Evolutionary conservation across 1,140 invertebrate species (phyloP), one percentile per base, ranked within the genome.

Genomic region (Paraescarpia echinospica): DNA sequence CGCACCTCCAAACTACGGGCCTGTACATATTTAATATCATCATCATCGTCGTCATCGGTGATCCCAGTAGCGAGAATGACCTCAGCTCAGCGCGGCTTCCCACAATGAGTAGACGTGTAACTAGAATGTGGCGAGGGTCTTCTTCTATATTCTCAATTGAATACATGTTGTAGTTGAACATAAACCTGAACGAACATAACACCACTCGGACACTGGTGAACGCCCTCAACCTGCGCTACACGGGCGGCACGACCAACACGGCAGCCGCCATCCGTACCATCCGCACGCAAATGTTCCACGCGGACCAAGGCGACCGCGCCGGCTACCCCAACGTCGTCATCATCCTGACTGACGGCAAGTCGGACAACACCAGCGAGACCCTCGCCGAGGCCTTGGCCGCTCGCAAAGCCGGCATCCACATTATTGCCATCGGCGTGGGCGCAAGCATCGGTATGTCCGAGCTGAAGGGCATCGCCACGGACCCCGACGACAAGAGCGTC

Each of bases 371-470:
- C 14, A 93, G 92, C 88, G 91, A 89, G 18, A 95, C 95, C 0
- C 59, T 93, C 34, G 90, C 88, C 33, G 93, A 93, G 33, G 95
- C 95, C 1, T 89, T 91, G 34, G 91, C 90, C 2, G 93, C 94
- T 1, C 93, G 92, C 35, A 92, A 94, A 6, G 92, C 93, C 0
- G 95, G 95, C 8, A 94, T 95, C 88, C 92, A 94, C 14, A 93
- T 95, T 34, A 33, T 91, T n/a, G 92, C 48, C 2, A 9, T 93
- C 33, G 95, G 95, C 0, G 95, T 96, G 12, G 95, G 95, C 1
- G 91, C 94, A 22, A 34, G 33, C 33, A 89, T 93, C 41, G 91
- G 91, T 22, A 6, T 33, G 14, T 0, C 34, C 14, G 92, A 93
- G 51, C 89, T 93, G 35, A 33, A 77, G 8, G 90, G 90, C 90